Base-by-base conservation (phyloP, 1,140 invertebrate species). In the Chionoecetes opilio region DNA sequence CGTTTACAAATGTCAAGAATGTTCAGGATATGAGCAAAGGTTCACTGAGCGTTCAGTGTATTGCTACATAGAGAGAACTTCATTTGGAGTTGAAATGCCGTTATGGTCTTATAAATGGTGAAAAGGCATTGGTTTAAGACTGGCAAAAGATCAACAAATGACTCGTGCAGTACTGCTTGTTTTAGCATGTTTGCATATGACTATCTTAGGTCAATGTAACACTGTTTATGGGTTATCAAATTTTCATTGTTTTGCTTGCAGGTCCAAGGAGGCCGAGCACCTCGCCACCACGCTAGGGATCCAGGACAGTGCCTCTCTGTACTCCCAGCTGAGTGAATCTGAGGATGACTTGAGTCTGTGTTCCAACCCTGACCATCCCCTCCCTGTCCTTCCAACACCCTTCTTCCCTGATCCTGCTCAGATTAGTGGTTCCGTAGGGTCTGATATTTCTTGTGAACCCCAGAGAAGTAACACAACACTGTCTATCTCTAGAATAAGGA, bases 301-400 rank as follows among this genome's bases (percentile, higher is more conserved):
- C 82, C 93, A 94, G 41, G 93, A 82, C 17, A 85, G 82, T 31
- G 75, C 88, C 2, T 94, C 93, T 0, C 82, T 94, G 17, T 94
- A 94, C 35, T 91, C 93, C 3, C 93, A 94, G 93, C 29, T 94
- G 41, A 94, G 89, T 53, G 93, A 94, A 75, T 53, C 88, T 0
- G 93, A 91, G 29, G 93, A 94, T 85, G 89, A 91, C 87, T 91
- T 94, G 29, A 94, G 93, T 91, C 17, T 94, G 31, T 94, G 93
- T 37, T 94, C 93, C 32, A 94, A 63, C 29, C 88, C 53, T 9
- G 94, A 91, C 31, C 87, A 41, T 82, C 82, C 94, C 29, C 29
- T 26, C 31, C 75, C 38, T 26, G 34, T 41, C 3, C 35, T 17
- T 21, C 21, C 91, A 32, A 21, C 38, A 31, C 92, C 92, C 2